These are phyloP conservation scores for Brachyptera putata DNA, from an alignment of 2,888 invertebrate species.

Conservation along the genomic window DNA sequence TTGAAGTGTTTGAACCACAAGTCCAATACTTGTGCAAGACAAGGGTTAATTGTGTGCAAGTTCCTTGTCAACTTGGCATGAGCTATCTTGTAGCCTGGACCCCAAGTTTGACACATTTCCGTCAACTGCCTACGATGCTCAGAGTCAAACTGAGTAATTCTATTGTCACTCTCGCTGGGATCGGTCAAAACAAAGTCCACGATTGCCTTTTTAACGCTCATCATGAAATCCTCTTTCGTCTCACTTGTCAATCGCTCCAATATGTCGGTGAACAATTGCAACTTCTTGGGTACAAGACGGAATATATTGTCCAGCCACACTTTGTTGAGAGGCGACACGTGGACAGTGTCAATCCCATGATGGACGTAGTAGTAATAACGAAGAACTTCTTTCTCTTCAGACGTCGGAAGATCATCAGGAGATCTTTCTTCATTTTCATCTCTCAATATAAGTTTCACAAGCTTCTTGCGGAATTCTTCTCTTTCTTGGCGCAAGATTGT, in stretches of 20 bases:
- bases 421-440: constrained; percentile 45
- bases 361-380: constrained; percentile 88
- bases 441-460: constrained; percentile 68
- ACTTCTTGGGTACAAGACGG: constrained; percentile 45
- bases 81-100: constrained; percentile 46
- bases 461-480: constrained; percentile 74
- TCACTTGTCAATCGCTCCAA: constrained; percentile 61
- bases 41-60: constrained; percentile 74
- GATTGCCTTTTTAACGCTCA: constrained; percentile 85
- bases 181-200: constrained; percentile 88
- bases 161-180: constrained; percentile 44
- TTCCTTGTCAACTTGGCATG: constrained; percentile 44
- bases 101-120: constrained; percentile 63
- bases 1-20: constrained; percentile 77
- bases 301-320: constrained; percentile 57
- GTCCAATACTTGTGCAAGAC: constrained; percentile 71
- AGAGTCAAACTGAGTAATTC: constrained; percentile 45
- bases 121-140: constrained; percentile 56
- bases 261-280: constrained; percentile 28
- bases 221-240: constrained; percentile 78
- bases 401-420: constrained; percentile 52
- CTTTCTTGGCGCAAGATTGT: constrained; percentile 67
- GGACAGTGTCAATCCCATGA: constrained; percentile 85
- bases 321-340: constrained; percentile 79
- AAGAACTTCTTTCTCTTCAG: constrained; percentile 63